These are phyloP conservation scores for Nesogale talazaci DNA, from an alignment of 2,113 vertebrate species.

Conservation along the genomic window DNA sequence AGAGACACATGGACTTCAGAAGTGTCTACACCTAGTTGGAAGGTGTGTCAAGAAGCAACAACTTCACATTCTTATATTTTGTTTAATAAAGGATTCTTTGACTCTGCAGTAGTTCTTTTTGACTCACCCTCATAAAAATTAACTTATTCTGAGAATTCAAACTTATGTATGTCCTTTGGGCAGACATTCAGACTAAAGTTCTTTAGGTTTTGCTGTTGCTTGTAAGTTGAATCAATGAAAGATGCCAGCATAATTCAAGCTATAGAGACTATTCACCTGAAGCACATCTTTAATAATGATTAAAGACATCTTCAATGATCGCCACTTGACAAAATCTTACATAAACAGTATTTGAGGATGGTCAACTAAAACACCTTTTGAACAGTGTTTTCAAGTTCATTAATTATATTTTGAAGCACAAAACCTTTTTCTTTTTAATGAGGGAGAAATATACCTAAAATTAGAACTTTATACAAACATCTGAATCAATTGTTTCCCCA, in stretches of 20 bases:
- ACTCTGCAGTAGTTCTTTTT: no score
- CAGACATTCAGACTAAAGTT: conserved; percentile 55
- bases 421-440: conserved; percentile 80
- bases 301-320: conserved; percentile 75
- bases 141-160: conserved; percentile 61
- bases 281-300: conserved; percentile 65
- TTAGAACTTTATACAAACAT: conserved; percentile 87
- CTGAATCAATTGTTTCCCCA: conserved; percentile 86
- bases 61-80: no score
- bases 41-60: no score
- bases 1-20: no score
- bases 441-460: conserved; percentile 83
- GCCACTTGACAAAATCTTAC: conserved; percentile 5
- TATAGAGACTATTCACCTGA: conserved; percentile 37
- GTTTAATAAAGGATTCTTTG: no score
- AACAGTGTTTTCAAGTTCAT: conserved; percentile 77
- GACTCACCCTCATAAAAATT: neutral
- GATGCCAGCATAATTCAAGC: conserved; percentile 48
- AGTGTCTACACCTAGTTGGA: no score
- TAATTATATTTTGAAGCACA: conserved; percentile 76
- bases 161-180: conserved; percentile 26
- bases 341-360: conserved; percentile 75
- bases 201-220: conserved; percentile 37
- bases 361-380: conserved; percentile 69
- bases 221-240: conserved; percentile 44